Conservation (phyloP, 2,888 invertebrate genomes). For the Agrilus biguttatus region DNA sequence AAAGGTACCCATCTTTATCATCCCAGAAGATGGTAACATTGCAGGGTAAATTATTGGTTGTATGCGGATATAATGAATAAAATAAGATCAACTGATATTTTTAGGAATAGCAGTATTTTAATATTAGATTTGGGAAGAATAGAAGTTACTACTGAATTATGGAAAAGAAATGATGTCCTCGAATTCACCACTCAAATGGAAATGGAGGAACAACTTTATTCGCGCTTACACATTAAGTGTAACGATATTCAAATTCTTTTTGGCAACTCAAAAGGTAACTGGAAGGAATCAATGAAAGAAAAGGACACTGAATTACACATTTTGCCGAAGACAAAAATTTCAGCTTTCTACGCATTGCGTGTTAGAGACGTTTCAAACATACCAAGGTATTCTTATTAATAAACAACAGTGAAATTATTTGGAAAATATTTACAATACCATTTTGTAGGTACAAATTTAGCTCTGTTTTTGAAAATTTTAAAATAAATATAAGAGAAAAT, state of each 20-base stretch:
- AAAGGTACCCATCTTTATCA: slow-evolving; percentile 58
- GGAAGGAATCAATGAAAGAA: slow-evolving; percentile 55
- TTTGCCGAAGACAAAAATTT: slow-evolving; percentile 44
- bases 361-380: slow-evolving; percentile 21
- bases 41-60: slow-evolving; percentile 37
- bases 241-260: slow-evolving; percentile 50
- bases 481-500: slow-evolving; percentile 61
- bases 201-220: slow-evolving; percentile 65
- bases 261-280: slow-evolving; percentile 50
- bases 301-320: slow-evolving; percentile 63
- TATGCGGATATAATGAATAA: slow-evolving; percentile 25
- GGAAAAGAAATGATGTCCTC: slow-evolving; percentile 47
- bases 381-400: slow-evolving; percentile 23
- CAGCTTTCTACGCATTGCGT: slow-evolving; percentile 23
- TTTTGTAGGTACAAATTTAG: slow-evolving; percentile 57
- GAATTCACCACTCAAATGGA: slow-evolving; percentile 74
- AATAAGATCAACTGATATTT: slow-evolving; percentile 6
- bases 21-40: slow-evolving; percentile 60
- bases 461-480: slow-evolving; percentile 53
- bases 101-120: slow-evolving; percentile 53
- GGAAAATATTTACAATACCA: slow-evolving; percentile 2
- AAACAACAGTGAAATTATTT: neutral
- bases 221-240: slow-evolving; percentile 56
- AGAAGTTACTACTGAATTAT: slow-evolving; percentile 56
- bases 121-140: slow-evolving; percentile 59